Conservation (phyloP, 2,797 vertebrate genomes). For the Leptodactylus fallax region DNA sequence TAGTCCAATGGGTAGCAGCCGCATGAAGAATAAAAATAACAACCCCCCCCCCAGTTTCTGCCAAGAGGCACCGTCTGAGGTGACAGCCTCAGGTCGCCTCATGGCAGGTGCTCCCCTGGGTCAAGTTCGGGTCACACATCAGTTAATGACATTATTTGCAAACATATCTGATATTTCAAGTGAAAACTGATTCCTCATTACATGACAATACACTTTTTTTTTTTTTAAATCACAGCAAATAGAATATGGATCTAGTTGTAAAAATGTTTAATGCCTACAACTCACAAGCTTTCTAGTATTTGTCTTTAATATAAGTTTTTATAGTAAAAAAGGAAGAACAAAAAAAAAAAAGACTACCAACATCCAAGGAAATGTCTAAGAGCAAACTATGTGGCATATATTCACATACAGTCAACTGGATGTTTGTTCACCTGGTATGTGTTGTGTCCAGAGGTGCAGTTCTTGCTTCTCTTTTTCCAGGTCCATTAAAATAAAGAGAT, state of each 20-base stretch:
- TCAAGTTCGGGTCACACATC: not conserved
- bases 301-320: conserved; percentile 23
- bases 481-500: conserved; percentile 92
- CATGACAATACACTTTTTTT: too few relatives aligned
- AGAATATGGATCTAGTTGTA: not conserved
- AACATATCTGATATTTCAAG: not conserved
- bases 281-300: not conserved
- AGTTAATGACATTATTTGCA: conserved; percentile 1
- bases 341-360: not conserved
- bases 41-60: too few relatives aligned
- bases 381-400: not conserved
- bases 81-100: too few relatives aligned
- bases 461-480: conserved; percentile 89
- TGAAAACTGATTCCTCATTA: not conserved
- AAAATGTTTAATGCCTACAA: not conserved
- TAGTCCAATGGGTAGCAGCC: too few relatives aligned
- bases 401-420: not conserved
- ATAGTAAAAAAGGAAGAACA: not conserved
- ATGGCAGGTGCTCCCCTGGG: too few relatives aligned
- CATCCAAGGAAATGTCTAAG: not conserved
- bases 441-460: conserved; percentile 93
- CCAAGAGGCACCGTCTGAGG: too few relatives aligned
- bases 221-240: not conserved
- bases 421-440: conserved; percentile 84
- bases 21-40: too few relatives aligned